Conservation (phyloP, 2,797 vertebrate genomes). For the Rallus crepitans region DNA sequence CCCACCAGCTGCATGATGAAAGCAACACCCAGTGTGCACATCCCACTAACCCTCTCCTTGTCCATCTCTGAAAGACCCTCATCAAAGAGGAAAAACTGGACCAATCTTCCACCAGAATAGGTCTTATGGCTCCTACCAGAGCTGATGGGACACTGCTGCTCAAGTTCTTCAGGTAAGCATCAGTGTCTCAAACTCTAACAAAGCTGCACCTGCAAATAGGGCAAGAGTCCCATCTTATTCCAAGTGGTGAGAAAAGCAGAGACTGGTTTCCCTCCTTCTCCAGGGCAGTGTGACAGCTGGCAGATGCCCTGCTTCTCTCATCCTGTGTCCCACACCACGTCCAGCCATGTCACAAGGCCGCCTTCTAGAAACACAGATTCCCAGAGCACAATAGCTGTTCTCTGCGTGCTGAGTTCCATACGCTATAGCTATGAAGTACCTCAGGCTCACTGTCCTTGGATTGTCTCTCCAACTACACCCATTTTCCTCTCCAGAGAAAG, state of each 20-base stretch:
- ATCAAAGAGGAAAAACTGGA: not conserved
- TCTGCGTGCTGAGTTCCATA: not conserved
- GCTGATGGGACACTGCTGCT: not conserved
- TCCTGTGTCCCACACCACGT: rapidly evolving
- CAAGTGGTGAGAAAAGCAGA: not conserved
- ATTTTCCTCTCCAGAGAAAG: not conserved
- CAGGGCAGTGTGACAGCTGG: not conserved
- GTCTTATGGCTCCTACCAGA: not conserved
- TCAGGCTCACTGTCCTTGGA: not conserved
- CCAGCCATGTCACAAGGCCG: not conserved
- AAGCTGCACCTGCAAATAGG: not conserved
- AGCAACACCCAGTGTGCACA: no score
- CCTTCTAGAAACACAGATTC: not conserved
- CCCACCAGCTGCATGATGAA: not conserved
- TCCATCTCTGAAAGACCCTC: not conserved
- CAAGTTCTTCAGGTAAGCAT: not conserved
- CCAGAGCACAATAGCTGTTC: not conserved
- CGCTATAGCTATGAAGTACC: not conserved
- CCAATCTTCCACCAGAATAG: not conserved
- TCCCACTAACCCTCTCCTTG: not conserved
- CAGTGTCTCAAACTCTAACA: not conserved
- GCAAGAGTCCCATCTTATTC: not conserved
- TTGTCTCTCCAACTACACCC: not conserved
- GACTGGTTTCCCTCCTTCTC: not conserved
- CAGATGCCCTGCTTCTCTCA: not conserved